Evolutionary conservation across 2,888 invertebrate genomes (phyloP).

Genomic region (Caenorhabditis sp.): DNA sequence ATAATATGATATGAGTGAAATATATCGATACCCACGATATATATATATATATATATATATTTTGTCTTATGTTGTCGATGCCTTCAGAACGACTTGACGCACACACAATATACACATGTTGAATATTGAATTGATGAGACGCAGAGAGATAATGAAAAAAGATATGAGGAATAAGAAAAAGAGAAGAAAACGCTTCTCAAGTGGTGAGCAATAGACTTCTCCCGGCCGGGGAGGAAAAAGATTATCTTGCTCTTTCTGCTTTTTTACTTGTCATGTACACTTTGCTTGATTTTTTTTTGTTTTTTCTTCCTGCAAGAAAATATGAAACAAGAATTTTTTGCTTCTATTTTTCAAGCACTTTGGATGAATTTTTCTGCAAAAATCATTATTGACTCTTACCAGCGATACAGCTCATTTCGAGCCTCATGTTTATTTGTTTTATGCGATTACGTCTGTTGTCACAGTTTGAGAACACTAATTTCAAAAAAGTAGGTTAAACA

Average conservation of each 20-base stretch:
- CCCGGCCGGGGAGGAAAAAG: neutral
- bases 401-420: too few relatives aligned
- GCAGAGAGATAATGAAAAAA: neutral
- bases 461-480: too few relatives aligned
- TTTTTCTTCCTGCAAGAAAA: too few relatives aligned
- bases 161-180: neutral
- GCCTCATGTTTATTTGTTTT: too few relatives aligned
- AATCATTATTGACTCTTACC: too few relatives aligned
- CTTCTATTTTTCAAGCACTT: too few relatives aligned
- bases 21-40: neutral
- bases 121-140: neutral
- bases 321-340: too few relatives aligned
- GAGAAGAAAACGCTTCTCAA: neutral
- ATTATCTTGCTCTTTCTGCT: neutral
- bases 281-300: neutral
- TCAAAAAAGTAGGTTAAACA: too few relatives aligned
- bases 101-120: neutral
- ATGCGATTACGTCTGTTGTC: too few relatives aligned
- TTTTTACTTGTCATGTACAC: neutral
- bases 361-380: too few relatives aligned
- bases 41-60: neutral
- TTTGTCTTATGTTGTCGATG: neutral
- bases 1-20: conserved; percentile 1
- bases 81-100: neutral
- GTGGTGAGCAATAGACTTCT: neutral